A percentile compares a stretch with the other conserved stretches of the same genome.
Evolutionary conservation across 1,140 invertebrate species (phyloP).

Genomic region (Drosophila sturtevanti): DNA sequence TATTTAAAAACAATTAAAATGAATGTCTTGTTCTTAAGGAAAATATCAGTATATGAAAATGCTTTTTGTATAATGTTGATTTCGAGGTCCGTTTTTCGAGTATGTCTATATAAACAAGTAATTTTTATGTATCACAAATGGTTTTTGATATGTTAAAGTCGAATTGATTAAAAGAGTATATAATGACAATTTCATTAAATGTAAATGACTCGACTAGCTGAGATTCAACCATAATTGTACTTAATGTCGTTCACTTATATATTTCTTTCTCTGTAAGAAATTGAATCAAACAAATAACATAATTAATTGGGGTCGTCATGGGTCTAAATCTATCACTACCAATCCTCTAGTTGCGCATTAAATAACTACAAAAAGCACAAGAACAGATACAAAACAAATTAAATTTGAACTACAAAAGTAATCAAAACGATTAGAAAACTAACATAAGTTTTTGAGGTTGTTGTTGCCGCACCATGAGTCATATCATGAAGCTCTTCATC

Average conservation of each 20-base stretch:
- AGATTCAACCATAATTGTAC: slow-evolving; percentile 18
- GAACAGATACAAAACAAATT: slow-evolving; percentile 53
- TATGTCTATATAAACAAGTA: background rate
- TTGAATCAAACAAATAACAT: background rate
- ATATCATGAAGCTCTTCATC: slow-evolving; percentile 84
- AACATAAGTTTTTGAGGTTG: slow-evolving; percentile 82
- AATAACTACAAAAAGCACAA: slow-evolving; percentile 67
- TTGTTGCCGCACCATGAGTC: slow-evolving; percentile 61
- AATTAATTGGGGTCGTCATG: slow-evolving; percentile 24
- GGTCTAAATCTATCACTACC: slow-evolving; percentile 17
- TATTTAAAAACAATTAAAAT: background rate
- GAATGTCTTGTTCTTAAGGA: slow-evolving; percentile 3
- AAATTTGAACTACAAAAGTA: slow-evolving; percentile 41
- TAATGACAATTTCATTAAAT: background rate
- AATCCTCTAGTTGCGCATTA: slow-evolving; percentile 69
- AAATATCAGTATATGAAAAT: background rate
- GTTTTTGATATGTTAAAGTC: background rate
- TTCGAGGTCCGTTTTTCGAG: background rate
- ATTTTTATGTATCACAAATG: slow-evolving; percentile 12
- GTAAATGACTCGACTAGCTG: slow-evolving; percentile 9
- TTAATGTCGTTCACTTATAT: slow-evolving; percentile 11
- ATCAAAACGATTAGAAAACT: slow-evolving; percentile 57
- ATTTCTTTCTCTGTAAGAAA: slow-evolving; percentile 6
- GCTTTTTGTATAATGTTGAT: background rate
- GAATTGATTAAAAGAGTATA: background rate